Conservation (phyloP, 1,140 invertebrate genomes). For the Trichomalopsis sarcophagae region DNA sequence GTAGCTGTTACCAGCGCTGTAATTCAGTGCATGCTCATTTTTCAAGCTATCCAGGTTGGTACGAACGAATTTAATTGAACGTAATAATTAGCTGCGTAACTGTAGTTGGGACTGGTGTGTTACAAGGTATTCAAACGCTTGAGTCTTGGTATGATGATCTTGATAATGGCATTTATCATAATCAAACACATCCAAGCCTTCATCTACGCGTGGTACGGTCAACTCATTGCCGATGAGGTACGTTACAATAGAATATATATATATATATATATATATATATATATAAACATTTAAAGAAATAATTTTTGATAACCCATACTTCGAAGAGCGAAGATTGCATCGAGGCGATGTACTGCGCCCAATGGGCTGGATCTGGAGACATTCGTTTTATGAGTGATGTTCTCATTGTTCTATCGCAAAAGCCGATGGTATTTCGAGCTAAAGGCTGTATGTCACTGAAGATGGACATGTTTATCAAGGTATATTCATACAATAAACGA, state of each 20-base stretch:
- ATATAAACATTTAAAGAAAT: no score
- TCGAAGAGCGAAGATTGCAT: conserved; percentile 5
- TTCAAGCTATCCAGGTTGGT: no score
- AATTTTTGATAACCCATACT: background rate
- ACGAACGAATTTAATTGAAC: no score
- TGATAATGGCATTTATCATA: background rate
- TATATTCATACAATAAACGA: conserved; percentile 24
- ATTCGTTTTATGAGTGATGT: conserved; percentile 42
- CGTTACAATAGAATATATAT: background rate
- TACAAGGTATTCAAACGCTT: no score
- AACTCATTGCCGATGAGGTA: background rate
- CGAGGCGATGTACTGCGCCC: background rate
- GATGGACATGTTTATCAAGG: conserved; percentile 56
- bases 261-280: no score
- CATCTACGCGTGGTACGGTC: conserved; percentile 3
- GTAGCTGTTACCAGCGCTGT: no score
- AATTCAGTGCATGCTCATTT: no score
- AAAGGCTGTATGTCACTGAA: conserved; percentile 55
- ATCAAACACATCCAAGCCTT: background rate
- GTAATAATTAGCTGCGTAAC: no score
- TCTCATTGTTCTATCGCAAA: conserved; percentile 55
- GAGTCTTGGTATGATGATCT: background rate
- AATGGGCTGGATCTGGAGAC: conserved; percentile 51
- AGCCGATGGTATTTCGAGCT: conserved; percentile 53
- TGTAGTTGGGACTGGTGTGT: no score